A percentile compares a stretch with the other conserved stretches of the same genome.
Conservation (phyloP, 2,113 vertebrate genomes). For the Halichoerus grypus region DNA sequence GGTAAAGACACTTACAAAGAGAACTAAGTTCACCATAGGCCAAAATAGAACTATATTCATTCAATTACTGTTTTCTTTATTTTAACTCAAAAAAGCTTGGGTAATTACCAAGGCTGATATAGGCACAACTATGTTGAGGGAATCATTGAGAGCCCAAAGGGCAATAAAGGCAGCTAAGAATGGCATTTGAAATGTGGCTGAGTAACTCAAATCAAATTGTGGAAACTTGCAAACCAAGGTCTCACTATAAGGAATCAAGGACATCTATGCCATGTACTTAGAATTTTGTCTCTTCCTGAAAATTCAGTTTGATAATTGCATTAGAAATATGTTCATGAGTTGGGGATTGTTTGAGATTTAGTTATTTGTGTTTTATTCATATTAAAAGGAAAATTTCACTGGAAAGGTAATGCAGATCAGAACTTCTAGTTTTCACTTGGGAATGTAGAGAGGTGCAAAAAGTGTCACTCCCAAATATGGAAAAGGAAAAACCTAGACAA, state of each 20-base stretch:
- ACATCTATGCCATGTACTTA: background rate
- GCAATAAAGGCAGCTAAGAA: background rate
- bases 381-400: conserved; percentile 14
- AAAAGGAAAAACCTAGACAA: background rate
- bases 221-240: background rate
- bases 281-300: conserved; percentile 13
- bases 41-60: conserved; percentile 43
- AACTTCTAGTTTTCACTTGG: background rate
- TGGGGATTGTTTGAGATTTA: background rate
- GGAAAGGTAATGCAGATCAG: background rate
- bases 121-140: background rate
- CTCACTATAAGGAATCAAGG: background rate
- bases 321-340: background rate
- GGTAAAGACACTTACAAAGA: conserved; percentile 56
- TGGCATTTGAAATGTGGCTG: background rate
- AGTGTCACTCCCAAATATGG: background rate
- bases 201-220: background rate
- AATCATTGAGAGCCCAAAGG: background rate
- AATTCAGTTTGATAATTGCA: conserved; percentile 1
- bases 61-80: conserved; percentile 64
- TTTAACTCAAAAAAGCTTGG: conserved; percentile 45
- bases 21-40: background rate
- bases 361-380: background rate
- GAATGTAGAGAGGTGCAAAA: background rate
- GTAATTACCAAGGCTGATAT: conserved; percentile 28